A percentile compares a stretch with the other conserved stretches of the same genome.
These are phyloP conservation scores for Murina feae DNA, from an alignment of 2,113 vertebrate species.

Conservation along the genomic window DNA sequence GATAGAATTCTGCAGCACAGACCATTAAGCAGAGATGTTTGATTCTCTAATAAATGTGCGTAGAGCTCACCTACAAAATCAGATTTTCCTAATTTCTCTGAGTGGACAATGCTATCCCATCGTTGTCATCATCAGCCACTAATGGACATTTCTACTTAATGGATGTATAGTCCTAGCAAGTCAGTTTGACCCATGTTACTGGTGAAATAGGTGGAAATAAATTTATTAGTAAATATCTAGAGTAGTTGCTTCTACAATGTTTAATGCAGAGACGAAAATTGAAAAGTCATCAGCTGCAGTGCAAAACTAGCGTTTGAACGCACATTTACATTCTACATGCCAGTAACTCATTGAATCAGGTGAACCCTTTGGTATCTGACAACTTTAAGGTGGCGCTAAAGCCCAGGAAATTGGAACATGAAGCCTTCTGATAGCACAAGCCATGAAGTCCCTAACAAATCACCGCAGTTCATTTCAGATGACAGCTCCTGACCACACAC, in stretches of 20 bases:
- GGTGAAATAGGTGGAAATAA: not conserved
- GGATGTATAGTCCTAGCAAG: too few species aligned
- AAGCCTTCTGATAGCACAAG: slow-evolving; percentile 15
- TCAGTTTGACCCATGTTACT: not conserved
- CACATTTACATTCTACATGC: not conserved
- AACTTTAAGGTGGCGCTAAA: slow-evolving; percentile 34
- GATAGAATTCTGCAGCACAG: not conserved
- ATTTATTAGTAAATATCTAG: not conserved
- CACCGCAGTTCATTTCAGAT: not conserved
- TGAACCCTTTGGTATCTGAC: slow-evolving; percentile 25
- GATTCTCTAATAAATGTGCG: not conserved
- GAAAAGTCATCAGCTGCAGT: not conserved
- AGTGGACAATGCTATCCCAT: not conserved
- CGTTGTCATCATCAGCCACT: not conserved
- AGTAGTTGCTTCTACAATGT: not conserved
- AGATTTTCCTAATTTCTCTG: not conserved
- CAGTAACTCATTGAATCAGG: not conserved
- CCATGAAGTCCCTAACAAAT: not conserved
- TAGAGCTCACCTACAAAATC: not conserved
- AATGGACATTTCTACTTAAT: not conserved
- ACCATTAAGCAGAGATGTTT: not conserved
- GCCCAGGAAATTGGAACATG: slow-evolving; percentile 33
- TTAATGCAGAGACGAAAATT: not conserved
- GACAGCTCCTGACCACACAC: not conserved
- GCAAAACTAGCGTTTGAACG: not conserved